Conservation (phyloP, 1,140 invertebrate species). For the Bombus turneri region DNA sequence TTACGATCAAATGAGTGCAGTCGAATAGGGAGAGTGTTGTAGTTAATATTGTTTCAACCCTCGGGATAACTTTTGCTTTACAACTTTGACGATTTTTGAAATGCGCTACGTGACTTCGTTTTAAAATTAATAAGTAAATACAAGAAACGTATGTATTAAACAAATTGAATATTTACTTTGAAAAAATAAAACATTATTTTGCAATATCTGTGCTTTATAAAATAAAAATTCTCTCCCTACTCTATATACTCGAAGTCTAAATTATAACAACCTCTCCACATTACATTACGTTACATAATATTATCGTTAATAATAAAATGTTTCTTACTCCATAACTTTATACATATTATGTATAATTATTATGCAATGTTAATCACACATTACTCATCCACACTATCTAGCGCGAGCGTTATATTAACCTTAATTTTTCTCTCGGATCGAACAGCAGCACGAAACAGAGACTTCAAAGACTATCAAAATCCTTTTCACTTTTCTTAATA, state of each 20-base stretch:
- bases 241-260: conserved; percentile 72
- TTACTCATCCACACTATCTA: conserved; percentile 76
- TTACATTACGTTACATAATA: conserved; percentile 79
- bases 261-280: conserved; percentile 77
- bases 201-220: not conserved
- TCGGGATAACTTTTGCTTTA: conserved; percentile 6
- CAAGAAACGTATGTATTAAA: conserved; percentile 31
- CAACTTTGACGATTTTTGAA: conserved; percentile 33
- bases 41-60: not conserved
- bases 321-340: conserved; percentile 81
- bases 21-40: conserved; percentile 63
- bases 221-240: conserved; percentile 64
- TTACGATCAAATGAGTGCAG: conserved; percentile 58
- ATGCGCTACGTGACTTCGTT: conserved; percentile 39
- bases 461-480: conserved; percentile 54
- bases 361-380: conserved; percentile 81
- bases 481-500: conserved; percentile 40
- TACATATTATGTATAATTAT: conserved; percentile 83
- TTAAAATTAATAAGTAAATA: conserved; percentile 7
- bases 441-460: conserved; percentile 65
- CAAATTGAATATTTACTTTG: conserved; percentile 35
- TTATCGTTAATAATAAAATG: conserved; percentile 81
- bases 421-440: conserved; percentile 54
- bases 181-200: conserved; percentile 49
- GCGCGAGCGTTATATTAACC: conserved; percentile 73